phyloP scores from a whole-genome alignment of 2,113 vertebrate species.

The Rhabdornis inornatus region DNA sequence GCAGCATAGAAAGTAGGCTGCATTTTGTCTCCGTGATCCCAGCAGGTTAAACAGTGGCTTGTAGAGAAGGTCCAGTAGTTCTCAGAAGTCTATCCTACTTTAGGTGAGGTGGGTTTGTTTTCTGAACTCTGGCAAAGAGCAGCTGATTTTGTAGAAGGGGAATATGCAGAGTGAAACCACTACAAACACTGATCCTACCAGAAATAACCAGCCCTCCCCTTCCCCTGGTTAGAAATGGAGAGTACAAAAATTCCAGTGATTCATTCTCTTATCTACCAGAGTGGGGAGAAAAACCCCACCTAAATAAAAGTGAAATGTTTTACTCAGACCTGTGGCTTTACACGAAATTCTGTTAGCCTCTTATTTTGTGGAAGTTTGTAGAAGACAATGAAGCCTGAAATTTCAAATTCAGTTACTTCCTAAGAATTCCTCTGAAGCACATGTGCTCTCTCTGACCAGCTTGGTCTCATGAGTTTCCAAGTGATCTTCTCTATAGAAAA shows the following conservation, averaged over 20 bases:
- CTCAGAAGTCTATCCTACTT: background rate
- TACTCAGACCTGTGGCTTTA: background rate
- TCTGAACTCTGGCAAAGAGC: background rate
- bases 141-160: slow-evolving; percentile 10
- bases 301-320: slow-evolving; percentile 44
- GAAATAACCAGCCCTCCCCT: slow-evolving; percentile 18
- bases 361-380: background rate
- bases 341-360: background rate
- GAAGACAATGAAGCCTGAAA: background rate
- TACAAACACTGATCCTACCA: background rate
- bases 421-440: background rate
- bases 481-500: background rate
- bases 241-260: slow-evolving; percentile 55
- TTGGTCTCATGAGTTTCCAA: background rate
- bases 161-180: slow-evolving; percentile 32
- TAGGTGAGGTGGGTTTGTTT: background rate
- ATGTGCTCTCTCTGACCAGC: background rate
- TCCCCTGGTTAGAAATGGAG: slow-evolving; percentile 32
- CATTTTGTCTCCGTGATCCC: background rate
- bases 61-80: background rate
- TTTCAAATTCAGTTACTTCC: background rate
- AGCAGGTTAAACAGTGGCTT: background rate
- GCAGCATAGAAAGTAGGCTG: background rate
- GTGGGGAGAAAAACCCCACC: background rate
- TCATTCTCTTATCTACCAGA: slow-evolving; percentile 53